Percentiles rank a stretch among this genome's conserved stretches.
Conservation (phyloP, 2,113 vertebrate genomes). For the Phalacrocorax brasilianus region DNA sequence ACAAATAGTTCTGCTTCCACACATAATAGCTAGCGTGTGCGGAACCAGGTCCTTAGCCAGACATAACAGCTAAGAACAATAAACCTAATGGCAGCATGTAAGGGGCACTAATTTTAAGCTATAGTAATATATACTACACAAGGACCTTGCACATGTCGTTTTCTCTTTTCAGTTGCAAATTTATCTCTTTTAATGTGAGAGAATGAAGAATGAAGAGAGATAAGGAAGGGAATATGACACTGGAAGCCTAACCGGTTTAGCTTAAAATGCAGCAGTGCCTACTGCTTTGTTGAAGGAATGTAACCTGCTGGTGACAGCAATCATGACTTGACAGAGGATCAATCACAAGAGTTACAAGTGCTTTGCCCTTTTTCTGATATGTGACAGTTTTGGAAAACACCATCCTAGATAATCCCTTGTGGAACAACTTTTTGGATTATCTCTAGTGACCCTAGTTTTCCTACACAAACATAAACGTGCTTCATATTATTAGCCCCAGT, state of each 20-base stretch:
- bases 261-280: background rate
- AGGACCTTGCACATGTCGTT: background rate
- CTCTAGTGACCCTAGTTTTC: conserved; percentile 64
- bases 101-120: background rate
- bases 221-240: background rate
- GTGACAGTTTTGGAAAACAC: conserved; percentile 63
- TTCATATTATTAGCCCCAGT: conserved; percentile 28
- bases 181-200: background rate
- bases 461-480: conserved; percentile 8
- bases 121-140: background rate
- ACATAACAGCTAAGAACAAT: background rate
- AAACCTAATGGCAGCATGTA: background rate
- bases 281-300: conserved; percentile 23
- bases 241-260: background rate
- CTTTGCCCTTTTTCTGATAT: conserved; percentile 52
- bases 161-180: conserved; percentile 1
- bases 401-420: conserved; percentile 59
- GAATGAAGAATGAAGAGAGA: background rate
- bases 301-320: conserved; percentile 48
- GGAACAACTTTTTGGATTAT: conserved; percentile 68
- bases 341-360: conserved; percentile 19
- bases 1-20: background rate
- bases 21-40: background rate
- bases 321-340: conserved; percentile 55
- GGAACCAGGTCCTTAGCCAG: background rate